Conservation (phyloP, 2,113 vertebrate species). For the Marmota monax region DNA sequence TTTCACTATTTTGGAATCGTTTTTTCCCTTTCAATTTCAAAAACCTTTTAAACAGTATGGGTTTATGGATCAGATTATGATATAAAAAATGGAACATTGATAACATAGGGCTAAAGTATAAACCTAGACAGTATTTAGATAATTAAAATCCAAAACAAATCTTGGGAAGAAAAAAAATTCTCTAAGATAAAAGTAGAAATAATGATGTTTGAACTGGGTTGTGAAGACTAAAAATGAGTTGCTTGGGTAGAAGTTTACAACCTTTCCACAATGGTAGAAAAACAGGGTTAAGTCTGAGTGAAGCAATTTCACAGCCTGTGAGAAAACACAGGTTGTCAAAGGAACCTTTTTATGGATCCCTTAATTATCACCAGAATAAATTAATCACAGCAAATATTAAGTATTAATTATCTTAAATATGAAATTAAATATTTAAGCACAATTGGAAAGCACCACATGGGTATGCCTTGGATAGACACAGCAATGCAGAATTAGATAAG, state of each 20-base stretch:
- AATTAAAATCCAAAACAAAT: constrained; percentile 11
- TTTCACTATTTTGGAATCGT: constrained; percentile 34
- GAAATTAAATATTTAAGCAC: constrained; percentile 48
- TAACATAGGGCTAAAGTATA: neutral
- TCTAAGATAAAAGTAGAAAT: neutral
- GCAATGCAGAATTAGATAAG: constrained; percentile 32
- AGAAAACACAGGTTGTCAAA: neutral
- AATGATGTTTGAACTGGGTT: neutral
- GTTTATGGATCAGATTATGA: neutral
- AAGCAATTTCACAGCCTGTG: neutral
- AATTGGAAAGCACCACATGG: neutral
- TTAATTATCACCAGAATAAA: constrained; percentile 22
- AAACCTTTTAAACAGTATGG: neutral
- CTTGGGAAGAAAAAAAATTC: neutral
- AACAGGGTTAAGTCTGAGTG: neutral
- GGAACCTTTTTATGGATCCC: neutral
- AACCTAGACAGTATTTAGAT: neutral
- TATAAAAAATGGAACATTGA: neutral
- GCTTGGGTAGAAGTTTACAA: neutral
- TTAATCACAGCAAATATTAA: constrained; percentile 39
- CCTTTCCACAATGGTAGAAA: neutral
- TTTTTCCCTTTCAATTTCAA: neutral
- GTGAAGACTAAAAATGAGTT: neutral
- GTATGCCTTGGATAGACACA: neutral
- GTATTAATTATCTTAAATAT: constrained; percentile 29